phyloP scores from a whole-genome alignment of 1,140 invertebrate genomes.

The Caenorhabditis briggsae region DNA sequence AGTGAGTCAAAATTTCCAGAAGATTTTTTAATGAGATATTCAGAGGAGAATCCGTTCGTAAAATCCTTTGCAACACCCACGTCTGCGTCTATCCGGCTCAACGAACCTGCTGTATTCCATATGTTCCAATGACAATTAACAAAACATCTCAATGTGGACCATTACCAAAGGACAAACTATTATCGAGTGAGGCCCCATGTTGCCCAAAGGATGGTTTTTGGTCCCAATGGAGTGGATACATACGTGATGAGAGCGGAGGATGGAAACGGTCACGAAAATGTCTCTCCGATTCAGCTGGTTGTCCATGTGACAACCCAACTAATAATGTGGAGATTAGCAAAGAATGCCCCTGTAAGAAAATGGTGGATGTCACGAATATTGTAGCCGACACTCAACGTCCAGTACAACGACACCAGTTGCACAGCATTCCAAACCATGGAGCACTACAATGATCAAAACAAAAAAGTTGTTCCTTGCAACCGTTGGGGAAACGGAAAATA shows the following conservation, averaged over 20 bases:
- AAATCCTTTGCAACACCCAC: neutral
- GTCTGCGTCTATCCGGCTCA: conserved; percentile 13
- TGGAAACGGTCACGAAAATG: neutral
- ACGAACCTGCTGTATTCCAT: conserved; percentile 31
- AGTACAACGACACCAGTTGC: too few relatives aligned
- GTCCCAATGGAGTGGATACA: neutral
- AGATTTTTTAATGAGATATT: neutral
- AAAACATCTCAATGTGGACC: neutral
- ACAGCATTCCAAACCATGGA: too few relatives aligned
- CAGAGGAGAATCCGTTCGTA: neutral
- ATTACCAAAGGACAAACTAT: neutral
- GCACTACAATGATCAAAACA: too few relatives aligned
- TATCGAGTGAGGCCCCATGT: neutral
- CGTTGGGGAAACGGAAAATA: too few relatives aligned
- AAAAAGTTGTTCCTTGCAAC: too few relatives aligned
- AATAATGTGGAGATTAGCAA: neutral
- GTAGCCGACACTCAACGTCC: too few relatives aligned
- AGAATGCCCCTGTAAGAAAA: neutral
- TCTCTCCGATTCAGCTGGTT: neutral
- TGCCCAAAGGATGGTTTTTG: conserved; percentile 6
- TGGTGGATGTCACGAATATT: neutral
- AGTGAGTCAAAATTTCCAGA: neutral
- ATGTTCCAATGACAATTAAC: conserved; percentile 14
- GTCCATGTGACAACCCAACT: neutral
- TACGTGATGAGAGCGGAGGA: too few relatives aligned